Conservation (phyloP, 2,888 invertebrate genomes). For the Drosophila paramelanica region DNA sequence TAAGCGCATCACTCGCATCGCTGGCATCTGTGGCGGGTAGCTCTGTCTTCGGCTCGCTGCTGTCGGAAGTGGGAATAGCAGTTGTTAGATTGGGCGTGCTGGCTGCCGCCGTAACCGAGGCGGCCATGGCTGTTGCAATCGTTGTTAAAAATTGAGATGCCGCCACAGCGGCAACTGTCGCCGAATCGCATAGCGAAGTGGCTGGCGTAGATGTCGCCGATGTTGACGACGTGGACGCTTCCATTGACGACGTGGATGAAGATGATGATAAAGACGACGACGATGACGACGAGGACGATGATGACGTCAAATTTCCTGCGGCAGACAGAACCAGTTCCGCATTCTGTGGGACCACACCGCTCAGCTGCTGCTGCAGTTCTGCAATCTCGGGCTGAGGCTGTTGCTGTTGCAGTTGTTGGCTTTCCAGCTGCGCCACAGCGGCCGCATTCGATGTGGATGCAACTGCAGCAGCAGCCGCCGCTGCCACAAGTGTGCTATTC, state of each 20-base stretch:
- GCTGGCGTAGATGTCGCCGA: slow-evolving; percentile 45
- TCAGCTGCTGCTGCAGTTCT: slow-evolving; percentile 78
- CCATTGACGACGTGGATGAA: slow-evolving; percentile 64
- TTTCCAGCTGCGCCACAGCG: slow-evolving; percentile 69
- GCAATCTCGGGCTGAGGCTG: slow-evolving; percentile 69
- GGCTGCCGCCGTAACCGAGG: slow-evolving; percentile 82
- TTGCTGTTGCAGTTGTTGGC: slow-evolving; percentile 50
- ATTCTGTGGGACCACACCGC: slow-evolving; percentile 74
- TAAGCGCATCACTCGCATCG: slow-evolving; percentile 39
- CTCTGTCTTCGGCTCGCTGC: slow-evolving; percentile 40
- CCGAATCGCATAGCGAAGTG: slow-evolving; percentile 69
- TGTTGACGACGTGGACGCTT: slow-evolving; percentile 69
- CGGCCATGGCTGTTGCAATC: slow-evolving; percentile 75
- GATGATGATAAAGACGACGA: slow-evolving; percentile 61
- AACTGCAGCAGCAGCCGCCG: slow-evolving; percentile 75
- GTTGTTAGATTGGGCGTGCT: slow-evolving; percentile 58
- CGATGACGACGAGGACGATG: slow-evolving; percentile 65
- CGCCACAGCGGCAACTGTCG: slow-evolving; percentile 79
- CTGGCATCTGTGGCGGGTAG: slow-evolving; percentile 43
- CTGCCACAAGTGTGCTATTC: slow-evolving; percentile 77
- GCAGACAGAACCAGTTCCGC: slow-evolving; percentile 82
- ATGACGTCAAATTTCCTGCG: slow-evolving; percentile 57
- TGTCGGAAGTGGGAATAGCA: slow-evolving; percentile 53
- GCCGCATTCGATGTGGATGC: slow-evolving; percentile 76
- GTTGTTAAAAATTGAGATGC: slow-evolving; percentile 83